A percentile compares a stretch with the other conserved stretches of the same genome.
phyloP scores from a whole-genome alignment of 2,888 invertebrate species.

The Cataglyphis cursor region DNA sequence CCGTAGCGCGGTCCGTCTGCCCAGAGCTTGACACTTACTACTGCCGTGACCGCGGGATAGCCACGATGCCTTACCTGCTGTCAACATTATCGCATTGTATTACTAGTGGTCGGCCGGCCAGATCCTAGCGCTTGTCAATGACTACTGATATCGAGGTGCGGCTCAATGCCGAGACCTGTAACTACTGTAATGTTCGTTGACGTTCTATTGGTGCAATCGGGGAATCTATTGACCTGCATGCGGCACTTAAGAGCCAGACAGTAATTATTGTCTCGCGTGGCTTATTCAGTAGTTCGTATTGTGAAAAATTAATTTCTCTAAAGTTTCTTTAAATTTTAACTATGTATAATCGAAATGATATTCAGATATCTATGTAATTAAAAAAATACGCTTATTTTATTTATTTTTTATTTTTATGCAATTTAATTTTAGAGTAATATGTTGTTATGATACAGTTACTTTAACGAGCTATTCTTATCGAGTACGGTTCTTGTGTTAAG shows the following conservation, averaged over 20 bases:
- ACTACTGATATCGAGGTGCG: conserved; percentile 34
- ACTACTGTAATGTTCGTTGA: conserved; percentile 53
- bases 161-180: conserved; percentile 31
- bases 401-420: not conserved
- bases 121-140: conserved; percentile 25
- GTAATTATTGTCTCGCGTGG: conserved; percentile 13
- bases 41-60: conserved; percentile 23
- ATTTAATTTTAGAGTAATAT: not conserved
- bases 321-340: not conserved
- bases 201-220: conserved; percentile 45
- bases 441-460: not conserved
- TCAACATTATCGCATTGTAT: conserved; percentile 54
- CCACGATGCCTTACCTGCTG: conserved; percentile 49
- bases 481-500: not conserved
- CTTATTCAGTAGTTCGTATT: not conserved
- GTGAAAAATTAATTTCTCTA: not conserved
- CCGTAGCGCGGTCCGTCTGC: not conserved
- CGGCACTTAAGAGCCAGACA: conserved; percentile 5
- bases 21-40: conserved; percentile 45
- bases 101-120: conserved; percentile 21
- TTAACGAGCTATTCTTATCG: not conserved
- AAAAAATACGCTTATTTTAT: not conserved
- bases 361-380: not conserved
- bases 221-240: conserved; percentile 47
- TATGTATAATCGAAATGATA: not conserved